Evolutionary conservation across 2,113 vertebrate genomes (phyloP).

Genomic region (Riparia riparia): DNA sequence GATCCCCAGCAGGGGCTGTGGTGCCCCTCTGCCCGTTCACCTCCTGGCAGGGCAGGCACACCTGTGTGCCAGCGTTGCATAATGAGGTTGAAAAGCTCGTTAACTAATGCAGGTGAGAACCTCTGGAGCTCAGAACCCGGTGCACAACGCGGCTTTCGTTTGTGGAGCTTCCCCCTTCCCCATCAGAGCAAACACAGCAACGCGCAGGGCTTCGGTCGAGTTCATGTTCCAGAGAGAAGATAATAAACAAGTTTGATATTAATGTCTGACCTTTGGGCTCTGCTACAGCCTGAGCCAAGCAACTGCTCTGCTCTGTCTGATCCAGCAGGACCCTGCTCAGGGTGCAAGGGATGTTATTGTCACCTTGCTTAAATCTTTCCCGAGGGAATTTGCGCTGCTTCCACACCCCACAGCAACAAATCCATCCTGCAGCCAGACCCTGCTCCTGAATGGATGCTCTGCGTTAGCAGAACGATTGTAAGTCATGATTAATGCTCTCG

Average conservation of each 20-base stretch:
- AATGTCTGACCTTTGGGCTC: neutral
- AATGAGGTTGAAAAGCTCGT: neutral
- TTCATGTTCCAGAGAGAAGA: fast-evolving
- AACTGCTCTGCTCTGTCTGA: neutral
- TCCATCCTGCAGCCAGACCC: conserved; percentile 20
- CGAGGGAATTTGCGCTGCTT: conserved; percentile 13
- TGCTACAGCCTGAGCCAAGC: neutral
- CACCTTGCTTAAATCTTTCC: conserved; percentile 49
- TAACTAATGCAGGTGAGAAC: neutral
- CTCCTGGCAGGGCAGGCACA: neutral
- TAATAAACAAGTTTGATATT: neutral
- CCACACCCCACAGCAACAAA: neutral
- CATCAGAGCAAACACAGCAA: neutral
- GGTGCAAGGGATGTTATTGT: neutral
- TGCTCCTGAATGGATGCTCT: conserved; percentile 4
- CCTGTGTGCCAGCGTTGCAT: neutral
- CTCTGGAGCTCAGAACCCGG: neutral
- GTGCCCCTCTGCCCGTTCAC: neutral
- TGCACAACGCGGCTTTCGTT: neutral
- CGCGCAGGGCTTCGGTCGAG: neutral
- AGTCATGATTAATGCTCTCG: conserved; percentile 65
- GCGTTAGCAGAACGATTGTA: conserved; percentile 9
- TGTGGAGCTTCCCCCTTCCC: neutral
- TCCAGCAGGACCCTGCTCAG: neutral
- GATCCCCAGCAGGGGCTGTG: fast-evolving